phyloP scores from a whole-genome alignment of 2,113 vertebrate genomes.

The Dromaius novaehollandiae region DNA sequence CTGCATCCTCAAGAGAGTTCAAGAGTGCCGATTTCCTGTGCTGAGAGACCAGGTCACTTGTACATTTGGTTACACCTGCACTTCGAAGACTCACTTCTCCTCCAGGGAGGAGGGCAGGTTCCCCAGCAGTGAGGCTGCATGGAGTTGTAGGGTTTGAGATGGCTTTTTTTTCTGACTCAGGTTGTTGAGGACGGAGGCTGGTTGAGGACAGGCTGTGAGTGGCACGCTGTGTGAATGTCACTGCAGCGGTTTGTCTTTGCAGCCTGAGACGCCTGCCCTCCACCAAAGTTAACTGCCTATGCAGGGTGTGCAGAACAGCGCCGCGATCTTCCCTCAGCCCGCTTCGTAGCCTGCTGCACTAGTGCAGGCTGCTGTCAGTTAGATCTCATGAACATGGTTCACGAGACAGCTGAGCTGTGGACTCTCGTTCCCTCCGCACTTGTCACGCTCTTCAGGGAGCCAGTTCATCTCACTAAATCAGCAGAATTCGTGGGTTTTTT shows the following conservation, averaged over 20 bases:
- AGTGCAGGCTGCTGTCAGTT: not conserved
- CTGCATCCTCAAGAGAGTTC: not conserved
- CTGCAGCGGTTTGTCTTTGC: slow-evolving; percentile 43
- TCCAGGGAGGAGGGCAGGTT: not conserved
- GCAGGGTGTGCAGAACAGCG: not conserved
- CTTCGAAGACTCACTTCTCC: not conserved
- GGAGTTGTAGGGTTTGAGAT: not conserved
- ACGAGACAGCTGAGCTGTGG: not conserved
- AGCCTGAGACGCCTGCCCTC: not conserved
- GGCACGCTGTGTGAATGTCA: not conserved
- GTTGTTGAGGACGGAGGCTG: not conserved
- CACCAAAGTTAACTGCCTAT: not conserved
- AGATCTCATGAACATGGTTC: not conserved
- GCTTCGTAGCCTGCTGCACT: not conserved
- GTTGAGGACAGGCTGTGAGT: not conserved
- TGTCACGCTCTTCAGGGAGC: not conserved
- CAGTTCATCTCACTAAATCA: not conserved
- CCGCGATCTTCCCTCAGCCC: rapidly evolving
- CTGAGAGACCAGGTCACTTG: not conserved
- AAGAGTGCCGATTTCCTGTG: not conserved
- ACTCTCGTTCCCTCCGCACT: not conserved
- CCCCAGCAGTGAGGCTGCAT: not conserved
- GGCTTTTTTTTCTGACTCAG: not conserved
- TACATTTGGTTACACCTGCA: rapidly evolving
- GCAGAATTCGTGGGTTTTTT: not conserved